phyloP scores from a whole-genome alignment of 2,888 invertebrate species.

The Epicampocera succincta region DNA sequence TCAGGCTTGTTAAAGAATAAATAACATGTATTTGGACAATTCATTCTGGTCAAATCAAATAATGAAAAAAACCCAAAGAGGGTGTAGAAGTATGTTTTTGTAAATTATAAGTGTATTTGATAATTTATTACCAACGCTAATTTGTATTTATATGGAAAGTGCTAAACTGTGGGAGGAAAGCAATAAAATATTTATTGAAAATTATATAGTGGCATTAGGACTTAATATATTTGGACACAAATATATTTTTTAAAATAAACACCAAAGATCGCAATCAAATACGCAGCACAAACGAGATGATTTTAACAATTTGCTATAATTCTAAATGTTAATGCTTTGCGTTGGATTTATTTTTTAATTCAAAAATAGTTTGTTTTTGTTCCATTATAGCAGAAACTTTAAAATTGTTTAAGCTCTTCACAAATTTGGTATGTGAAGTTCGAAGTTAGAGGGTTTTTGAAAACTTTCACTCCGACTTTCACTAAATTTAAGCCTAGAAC shows the following conservation, averaged over 20 bases:
- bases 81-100: not conserved
- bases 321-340: no score
- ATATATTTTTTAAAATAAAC: not conserved
- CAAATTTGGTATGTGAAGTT: no score
- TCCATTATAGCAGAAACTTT: no score
- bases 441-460: no score
- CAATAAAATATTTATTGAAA: slow-evolving; percentile 8
- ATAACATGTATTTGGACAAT: slow-evolving; percentile 7
- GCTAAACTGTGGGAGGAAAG: slow-evolving; percentile 19
- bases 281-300: no score
- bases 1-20: not conserved
- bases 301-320: no score
- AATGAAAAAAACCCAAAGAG: not conserved
- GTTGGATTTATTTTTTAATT: no score
- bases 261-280: not conserved
- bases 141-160: slow-evolving; percentile 1
- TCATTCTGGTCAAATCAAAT: slow-evolving; percentile 18
- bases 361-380: no score
- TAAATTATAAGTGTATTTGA: slow-evolving; percentile 26
- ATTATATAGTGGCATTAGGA: not conserved
- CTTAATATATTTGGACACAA: no score
- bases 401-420: no score
- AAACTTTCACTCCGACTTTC: no score
- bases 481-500: no score
- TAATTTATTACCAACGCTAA: slow-evolving; percentile 18